These are phyloP conservation scores for Galagoides demidoff DNA, from an alignment of 2,797 vertebrate species.

Conservation along the genomic window DNA sequence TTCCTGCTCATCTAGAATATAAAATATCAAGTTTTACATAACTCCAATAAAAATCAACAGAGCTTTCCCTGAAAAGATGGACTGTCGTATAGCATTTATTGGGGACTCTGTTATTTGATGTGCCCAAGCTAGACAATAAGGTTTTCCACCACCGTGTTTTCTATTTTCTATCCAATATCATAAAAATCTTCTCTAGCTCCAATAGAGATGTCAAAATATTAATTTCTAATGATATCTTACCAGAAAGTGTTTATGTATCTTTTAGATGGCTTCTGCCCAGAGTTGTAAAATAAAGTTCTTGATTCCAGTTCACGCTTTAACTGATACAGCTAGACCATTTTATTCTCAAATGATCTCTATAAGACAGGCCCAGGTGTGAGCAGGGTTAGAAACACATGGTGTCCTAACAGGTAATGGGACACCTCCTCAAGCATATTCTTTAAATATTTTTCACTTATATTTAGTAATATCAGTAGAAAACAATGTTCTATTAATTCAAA, in stretches of 20 bases:
- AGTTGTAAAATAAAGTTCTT: constrained; percentile 2
- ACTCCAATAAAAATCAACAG: background rate
- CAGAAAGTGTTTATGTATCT: constrained; percentile 18
- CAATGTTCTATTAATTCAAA: background rate
- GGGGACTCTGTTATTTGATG: background rate
- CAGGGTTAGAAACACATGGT: background rate
- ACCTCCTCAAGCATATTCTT: background rate
- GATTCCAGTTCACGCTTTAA: constrained; percentile 30
- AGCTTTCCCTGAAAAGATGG: background rate
- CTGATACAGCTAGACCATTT: background rate
- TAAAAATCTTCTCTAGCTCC: background rate
- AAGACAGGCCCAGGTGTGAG: background rate
- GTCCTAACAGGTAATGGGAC: background rate
- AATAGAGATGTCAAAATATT: constrained; percentile 41
- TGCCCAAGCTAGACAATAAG: background rate
- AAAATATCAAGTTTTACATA: constrained; percentile 34
- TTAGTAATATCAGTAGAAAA: background rate
- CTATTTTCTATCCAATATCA: background rate
- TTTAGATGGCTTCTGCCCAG: background rate
- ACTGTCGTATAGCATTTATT: background rate
- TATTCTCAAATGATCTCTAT: constrained; percentile 15
- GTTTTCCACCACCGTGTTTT: background rate
- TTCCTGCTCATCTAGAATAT: background rate
- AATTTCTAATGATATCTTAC: background rate
- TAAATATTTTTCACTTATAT: background rate